These are phyloP conservation scores for Tylochromis polylepis DNA, from an alignment of 2,113 vertebrate species.

Conservation along the genomic window DNA sequence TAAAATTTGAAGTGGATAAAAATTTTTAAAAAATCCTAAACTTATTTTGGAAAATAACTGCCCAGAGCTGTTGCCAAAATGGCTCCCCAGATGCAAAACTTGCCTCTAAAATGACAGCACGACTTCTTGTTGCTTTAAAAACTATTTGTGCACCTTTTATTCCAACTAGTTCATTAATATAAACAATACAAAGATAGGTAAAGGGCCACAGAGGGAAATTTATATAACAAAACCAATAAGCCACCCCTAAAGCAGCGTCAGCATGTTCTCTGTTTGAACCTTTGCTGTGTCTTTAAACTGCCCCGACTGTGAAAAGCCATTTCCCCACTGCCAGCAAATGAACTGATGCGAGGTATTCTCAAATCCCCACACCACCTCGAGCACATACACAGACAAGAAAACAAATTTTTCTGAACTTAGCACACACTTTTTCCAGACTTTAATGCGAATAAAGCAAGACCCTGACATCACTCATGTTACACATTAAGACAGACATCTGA, in stretches of 20 bases:
- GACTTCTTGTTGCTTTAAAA: not conserved
- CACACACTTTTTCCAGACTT: conserved; percentile 32
- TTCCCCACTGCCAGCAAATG: conserved; percentile 9
- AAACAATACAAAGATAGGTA: not conserved
- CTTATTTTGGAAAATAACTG: not conserved
- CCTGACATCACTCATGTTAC: conserved; percentile 53
- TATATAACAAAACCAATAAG: not conserved
- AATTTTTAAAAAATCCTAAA: not conserved
- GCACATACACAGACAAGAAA: not conserved
- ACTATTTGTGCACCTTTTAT: not conserved
- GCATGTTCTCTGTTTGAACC: conserved; percentile 17
- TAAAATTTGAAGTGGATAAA: not conserved
- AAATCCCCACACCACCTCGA: conserved; percentile 11
- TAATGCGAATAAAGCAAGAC: not conserved
- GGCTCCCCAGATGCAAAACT: not conserved
- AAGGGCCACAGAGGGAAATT: not conserved
- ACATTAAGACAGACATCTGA: conserved; percentile 30
- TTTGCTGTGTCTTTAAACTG: conserved; percentile 35
- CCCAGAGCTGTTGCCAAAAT: not conserved
- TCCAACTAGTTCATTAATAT: not conserved
- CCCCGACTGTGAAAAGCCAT: not conserved
- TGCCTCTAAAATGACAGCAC: not conserved
- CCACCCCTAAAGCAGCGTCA: not conserved
- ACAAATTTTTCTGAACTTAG: not conserved
- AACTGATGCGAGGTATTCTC: conserved; percentile 19